phyloP scores from a whole-genome alignment of 2,113 vertebrate genomes.

The Urocynchramus pylzowi region DNA sequence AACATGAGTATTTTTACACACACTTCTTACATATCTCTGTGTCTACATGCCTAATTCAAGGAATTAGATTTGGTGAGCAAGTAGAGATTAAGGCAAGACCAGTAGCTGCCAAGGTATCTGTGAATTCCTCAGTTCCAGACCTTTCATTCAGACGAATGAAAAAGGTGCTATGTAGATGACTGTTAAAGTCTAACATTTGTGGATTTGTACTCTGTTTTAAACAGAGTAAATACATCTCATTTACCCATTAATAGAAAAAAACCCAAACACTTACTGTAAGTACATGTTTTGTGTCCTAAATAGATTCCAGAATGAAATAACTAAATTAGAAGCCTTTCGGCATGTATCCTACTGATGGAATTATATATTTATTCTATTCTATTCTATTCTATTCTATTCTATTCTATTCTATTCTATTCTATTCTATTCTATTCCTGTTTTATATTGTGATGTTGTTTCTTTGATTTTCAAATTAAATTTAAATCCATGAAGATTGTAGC shows the following conservation, averaged over 20 bases:
- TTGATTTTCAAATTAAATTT: not conserved
- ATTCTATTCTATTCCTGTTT: not conserved
- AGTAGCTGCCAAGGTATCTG: not conserved
- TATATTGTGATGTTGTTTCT: not conserved
- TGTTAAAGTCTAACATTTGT: not conserved
- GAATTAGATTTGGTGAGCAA: not conserved
- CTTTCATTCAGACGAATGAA: not conserved
- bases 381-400: not conserved
- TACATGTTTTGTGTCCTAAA: not conserved
- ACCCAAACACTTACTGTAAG: rapidly evolving
- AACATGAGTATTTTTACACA: not conserved
- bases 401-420: not conserved
- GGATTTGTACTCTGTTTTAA: not conserved
- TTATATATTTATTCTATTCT: not conserved
- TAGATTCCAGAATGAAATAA: not conserved
- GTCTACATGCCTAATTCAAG: not conserved
- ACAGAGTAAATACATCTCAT: not conserved
- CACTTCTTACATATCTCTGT: not conserved
- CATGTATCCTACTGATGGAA: not conserved
- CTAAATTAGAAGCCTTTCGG: not conserved
- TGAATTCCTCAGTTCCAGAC: not conserved
- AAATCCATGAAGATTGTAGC: not conserved
- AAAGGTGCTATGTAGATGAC: not conserved
- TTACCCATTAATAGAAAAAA: not conserved
- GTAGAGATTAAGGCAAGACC: not conserved